These are phyloP conservation scores for Pygoscelis antarcticus DNA, from an alignment of 2,113 vertebrate genomes.

Conservation along the genomic window DNA sequence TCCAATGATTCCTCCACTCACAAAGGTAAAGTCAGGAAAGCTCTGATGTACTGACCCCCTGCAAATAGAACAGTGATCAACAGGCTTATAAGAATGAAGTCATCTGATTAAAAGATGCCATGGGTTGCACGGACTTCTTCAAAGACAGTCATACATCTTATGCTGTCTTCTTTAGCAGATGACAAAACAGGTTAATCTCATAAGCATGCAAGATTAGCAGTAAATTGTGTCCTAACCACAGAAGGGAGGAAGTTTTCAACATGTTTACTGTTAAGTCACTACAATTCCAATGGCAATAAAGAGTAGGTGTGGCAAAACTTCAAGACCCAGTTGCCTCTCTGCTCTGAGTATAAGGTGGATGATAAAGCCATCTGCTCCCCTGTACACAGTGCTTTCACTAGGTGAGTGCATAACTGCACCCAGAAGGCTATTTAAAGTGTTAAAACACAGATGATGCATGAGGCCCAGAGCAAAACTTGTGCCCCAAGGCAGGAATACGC, in stretches of 20 bases:
- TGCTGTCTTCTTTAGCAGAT: neutral
- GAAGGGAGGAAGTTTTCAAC: neutral
- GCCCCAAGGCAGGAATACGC: neutral
- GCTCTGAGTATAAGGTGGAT: neutral
- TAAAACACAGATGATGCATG: neutral
- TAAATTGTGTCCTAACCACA: neutral
- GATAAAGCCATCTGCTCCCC: neutral
- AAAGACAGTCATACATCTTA: neutral
- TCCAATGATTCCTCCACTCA: conserved; percentile 82
- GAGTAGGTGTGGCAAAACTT: neutral
- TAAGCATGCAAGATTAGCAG: neutral
- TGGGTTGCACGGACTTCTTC: neutral
- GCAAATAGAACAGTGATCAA: neutral
- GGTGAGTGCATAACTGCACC: neutral
- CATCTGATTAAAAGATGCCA: neutral
- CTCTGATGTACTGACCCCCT: conserved; percentile 95
- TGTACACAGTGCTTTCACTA: neutral
- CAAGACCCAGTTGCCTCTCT: neutral
- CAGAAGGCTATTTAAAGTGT: neutral
- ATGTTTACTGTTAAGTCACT: neutral
- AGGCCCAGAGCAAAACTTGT: neutral
- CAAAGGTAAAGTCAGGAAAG: conserved; percentile 94
- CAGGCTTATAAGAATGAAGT: neutral
- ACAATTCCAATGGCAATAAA: neutral
- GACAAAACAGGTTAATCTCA: neutral